Percentiles rank a stretch among this genome's conserved stretches.
Conservation (phyloP, 1,140 invertebrate species). For the Mya arenaria region DNA sequence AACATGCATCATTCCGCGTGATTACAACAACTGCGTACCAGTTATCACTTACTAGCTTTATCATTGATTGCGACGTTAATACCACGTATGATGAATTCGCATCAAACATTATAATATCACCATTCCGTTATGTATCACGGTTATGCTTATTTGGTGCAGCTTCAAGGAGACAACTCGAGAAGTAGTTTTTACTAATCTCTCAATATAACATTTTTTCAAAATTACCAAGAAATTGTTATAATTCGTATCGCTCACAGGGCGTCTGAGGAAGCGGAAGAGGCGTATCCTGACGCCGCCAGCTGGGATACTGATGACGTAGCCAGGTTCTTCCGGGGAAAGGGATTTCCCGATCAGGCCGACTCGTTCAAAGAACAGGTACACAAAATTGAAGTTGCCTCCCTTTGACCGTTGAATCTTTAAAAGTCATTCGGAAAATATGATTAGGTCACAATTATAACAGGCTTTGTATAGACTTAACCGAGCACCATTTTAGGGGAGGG, state of each 20-base stretch:
- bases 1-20: no score
- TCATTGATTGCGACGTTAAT: no score
- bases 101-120: neutral
- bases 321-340: slow-evolving; percentile 88
- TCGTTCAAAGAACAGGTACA: slow-evolving; percentile 90
- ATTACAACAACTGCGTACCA: no score
- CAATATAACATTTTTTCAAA: no score
- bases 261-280: neutral
- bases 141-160: neutral
- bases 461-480: no score
- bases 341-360: slow-evolving; percentile 88
- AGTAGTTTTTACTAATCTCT: no score
- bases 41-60: no score
- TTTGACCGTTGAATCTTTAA: neutral
- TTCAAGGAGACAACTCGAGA: neutral
- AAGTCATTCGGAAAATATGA: no score
- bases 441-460: no score
- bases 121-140: neutral
- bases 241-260: no score
- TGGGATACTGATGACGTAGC: slow-evolving; percentile 92
- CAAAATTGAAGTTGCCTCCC: neutral
- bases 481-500: no score
- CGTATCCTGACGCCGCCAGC: slow-evolving; percentile 87
- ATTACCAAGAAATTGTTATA: no score
- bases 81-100: neutral